phyloP scores from a whole-genome alignment of 2,888 invertebrate genomes.

The Lasioglossum calceatum region DNA sequence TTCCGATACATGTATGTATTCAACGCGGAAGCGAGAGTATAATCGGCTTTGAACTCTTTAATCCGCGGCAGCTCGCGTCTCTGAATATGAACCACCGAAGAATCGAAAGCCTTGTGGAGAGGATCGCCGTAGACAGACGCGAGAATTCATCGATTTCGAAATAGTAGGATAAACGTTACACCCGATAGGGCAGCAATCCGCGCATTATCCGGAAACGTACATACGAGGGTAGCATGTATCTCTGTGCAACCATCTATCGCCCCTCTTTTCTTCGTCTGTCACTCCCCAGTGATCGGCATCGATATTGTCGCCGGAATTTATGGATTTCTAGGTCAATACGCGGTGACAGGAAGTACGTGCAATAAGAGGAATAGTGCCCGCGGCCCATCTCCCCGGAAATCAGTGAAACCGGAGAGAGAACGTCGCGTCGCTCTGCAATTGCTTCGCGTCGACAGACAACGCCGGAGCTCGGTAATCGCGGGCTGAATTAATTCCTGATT shows the following conservation, averaged over 20 bases:
- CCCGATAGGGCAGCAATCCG: conserved; percentile 50
- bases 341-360: conserved; percentile 66
- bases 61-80: not conserved
- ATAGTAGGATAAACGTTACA: conserved; percentile 55
- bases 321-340: conserved; percentile 74
- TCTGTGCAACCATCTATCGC: conserved; percentile 15
- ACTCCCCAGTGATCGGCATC: conserved; percentile 30
- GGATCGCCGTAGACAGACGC: not conserved
- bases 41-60: conserved; percentile 9
- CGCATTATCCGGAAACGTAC: conserved; percentile 47
- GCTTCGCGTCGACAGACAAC: conserved; percentile 38
- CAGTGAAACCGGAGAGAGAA: conserved; percentile 28
- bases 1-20: not conserved
- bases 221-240: not conserved
- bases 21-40: not conserved
- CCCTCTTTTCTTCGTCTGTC: not conserved
- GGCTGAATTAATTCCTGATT: conserved; percentile 61
- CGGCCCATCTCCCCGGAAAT: conserved; percentile 41
- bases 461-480: conserved; percentile 48
- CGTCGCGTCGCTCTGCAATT: conserved; percentile 30
- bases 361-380: conserved; percentile 58
- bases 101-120: not conserved
- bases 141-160: conserved; percentile 13
- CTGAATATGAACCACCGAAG: not conserved
- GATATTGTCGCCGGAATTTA: conserved; percentile 71